phyloP scores from a whole-genome alignment of 2,113 vertebrate genomes.

The Gnathonemus longibarbis region DNA sequence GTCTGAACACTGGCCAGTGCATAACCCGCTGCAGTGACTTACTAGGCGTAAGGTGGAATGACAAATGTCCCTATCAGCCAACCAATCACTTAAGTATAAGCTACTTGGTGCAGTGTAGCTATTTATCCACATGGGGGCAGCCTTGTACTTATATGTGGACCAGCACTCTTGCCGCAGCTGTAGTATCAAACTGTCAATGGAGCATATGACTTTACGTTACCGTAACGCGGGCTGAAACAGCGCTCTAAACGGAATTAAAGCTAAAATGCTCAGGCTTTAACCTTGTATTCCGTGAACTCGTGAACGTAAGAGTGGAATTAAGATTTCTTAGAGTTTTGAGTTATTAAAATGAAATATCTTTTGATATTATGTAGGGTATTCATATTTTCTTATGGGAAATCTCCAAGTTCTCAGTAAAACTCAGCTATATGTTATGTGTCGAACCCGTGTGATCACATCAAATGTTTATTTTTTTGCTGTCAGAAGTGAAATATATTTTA shows the following conservation, averaged over 20 bases:
- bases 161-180: neutral
- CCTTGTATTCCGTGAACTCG: neutral
- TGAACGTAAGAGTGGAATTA: neutral
- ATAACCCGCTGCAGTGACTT: neutral
- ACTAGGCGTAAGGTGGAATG: neutral
- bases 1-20: neutral
- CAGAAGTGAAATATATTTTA: neutral
- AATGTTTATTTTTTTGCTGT: neutral
- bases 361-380: neutral
- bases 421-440: neutral
- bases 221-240: neutral
- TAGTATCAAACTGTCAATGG: neutral
- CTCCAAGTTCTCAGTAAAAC: neutral
- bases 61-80: neutral
- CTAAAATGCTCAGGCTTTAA: neutral
- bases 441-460: neutral
- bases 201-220: neutral
- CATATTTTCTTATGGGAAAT: neutral
- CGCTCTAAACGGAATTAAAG: neutral
- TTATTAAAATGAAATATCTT: neutral
- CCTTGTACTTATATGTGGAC: constrained; percentile 32
- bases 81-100: neutral
- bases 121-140: constrained; percentile 46
- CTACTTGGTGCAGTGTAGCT: neutral
- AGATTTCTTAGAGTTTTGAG: neutral